Conservation (phyloP, 1,140 invertebrate species). For the Euschistus heros region DNA sequence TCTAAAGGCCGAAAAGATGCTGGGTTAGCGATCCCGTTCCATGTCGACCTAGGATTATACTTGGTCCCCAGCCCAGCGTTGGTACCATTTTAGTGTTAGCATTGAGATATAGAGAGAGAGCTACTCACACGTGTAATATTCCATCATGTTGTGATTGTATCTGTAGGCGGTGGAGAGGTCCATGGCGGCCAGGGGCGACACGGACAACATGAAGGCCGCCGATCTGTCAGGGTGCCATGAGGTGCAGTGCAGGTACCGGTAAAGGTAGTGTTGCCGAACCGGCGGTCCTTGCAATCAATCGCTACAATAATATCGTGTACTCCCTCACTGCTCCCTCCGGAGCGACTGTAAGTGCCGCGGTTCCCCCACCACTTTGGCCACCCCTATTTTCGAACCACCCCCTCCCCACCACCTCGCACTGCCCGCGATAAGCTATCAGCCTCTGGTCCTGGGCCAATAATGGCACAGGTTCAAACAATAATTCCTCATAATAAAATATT, state of each 20-base stretch:
- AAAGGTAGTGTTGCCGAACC: too few relatives aligned
- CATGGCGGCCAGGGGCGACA: slow-evolving; percentile 41
- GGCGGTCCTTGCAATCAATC: neutral
- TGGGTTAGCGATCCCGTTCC: too few relatives aligned
- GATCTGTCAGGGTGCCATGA: neutral
- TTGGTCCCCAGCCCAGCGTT: too few relatives aligned
- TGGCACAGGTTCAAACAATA: too few relatives aligned
- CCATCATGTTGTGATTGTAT: slow-evolving; percentile 97
- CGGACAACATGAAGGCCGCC: neutral
- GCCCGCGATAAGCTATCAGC: too few relatives aligned
- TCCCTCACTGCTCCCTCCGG: neutral
- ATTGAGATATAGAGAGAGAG: neutral
- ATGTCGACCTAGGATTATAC: too few relatives aligned
- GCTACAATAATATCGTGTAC: neutral
- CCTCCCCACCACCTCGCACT: neutral
- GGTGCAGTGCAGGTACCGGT: neutral
- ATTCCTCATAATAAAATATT: too few relatives aligned
- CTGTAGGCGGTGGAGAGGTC: slow-evolving; percentile 86
- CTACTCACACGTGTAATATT: slow-evolving; percentile 92
- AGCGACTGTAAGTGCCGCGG: neutral
- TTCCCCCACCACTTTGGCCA: neutral
- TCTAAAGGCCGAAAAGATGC: too few relatives aligned
- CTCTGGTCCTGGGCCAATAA: too few relatives aligned
- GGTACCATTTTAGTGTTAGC: too few relatives aligned
- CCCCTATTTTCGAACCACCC: neutral